These are phyloP conservation scores for Oreocharis arfaki DNA, from an alignment of 2,113 vertebrate genomes.

Conservation along the genomic window DNA sequence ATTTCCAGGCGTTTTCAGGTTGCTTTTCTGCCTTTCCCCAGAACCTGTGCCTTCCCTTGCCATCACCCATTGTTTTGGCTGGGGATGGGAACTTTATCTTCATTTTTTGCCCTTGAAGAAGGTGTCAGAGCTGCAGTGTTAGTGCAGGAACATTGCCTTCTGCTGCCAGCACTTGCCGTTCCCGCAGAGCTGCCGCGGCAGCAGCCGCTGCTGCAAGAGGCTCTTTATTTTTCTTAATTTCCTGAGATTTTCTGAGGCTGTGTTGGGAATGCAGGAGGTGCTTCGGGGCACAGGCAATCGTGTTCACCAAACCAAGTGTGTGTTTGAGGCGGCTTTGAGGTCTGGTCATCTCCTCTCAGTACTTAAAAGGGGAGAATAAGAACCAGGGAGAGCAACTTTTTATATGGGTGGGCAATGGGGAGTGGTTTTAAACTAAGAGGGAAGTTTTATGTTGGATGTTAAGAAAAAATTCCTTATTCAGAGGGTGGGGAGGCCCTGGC, in stretches of 20 bases:
- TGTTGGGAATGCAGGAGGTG: neutral
- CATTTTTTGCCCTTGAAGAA: neutral
- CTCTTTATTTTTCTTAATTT: neutral
- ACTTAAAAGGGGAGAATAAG: accelerated
- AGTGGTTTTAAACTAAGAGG: neutral
- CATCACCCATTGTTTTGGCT: neutral
- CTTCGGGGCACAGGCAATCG: accelerated
- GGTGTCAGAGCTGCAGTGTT: neutral
- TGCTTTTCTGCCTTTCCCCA: neutral
- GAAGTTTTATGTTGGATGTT: neutral
- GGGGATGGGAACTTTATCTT: neutral
- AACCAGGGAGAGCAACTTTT: neutral
- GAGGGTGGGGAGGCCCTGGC: neutral
- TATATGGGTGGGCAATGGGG: too few species aligned
- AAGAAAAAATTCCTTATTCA: neutral
- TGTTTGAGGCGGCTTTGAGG: neutral
- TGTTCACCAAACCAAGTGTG: accelerated
- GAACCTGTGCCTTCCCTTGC: neutral
- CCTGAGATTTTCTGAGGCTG: neutral
- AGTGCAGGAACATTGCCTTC: neutral
- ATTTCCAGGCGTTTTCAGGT: accelerated
- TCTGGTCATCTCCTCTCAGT: neutral
- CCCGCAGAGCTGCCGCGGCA: neutral
- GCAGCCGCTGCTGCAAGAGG: neutral
- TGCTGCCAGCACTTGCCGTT: neutral